Base-by-base conservation (phyloP, 2,113 vertebrate genomes). In the Nyctibius bracteatus region DNA sequence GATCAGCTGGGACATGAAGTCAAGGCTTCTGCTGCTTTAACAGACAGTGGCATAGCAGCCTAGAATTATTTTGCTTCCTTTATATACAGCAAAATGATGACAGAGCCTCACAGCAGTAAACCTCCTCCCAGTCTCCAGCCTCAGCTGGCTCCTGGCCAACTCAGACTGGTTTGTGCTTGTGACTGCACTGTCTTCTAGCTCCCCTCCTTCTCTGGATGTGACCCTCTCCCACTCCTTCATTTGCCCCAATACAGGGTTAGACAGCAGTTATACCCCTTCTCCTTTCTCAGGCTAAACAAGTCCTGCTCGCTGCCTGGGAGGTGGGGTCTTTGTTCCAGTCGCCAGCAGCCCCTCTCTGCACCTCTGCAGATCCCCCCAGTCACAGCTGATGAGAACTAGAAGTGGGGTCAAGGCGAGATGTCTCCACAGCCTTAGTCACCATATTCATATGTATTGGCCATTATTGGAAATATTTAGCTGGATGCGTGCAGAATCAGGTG, bases 241-340 rank as follows among this genome's bases (percentile, higher is more conserved):
- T 57, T 75, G 9, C 44, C 23, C 10, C 47, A 47, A 1, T 23
- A 59, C 7, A 43, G 43, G 24, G 81, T 81, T 35, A 63, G 37
- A 46, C 7, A 74, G 22, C 43, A 63, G 28, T 43, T 55, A 59
- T 1, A 62, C 3, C 7, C 30, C 24, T 8, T 81, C 54, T 79
- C 39, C 44, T 59, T 66, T 66, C 47, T 80, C 19, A 61, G 66
- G 33, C 66, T 85, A 49, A 66, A 25, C 8, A 70, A 46, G 33
- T 58, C 61, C n/a, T 51, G 46, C 22, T 47, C 0, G 0, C 51
- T 59, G 28, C 35, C 31, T 61, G n/a, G 37, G 47, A 57, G 43
- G 37, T 46, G 49, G 30, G 43, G 13, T 73, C 33, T 54, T 70
- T 0, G 1, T 22, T 92, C 41, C 12, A 9, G 52, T 72, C 21